phyloP scores from a whole-genome alignment of 2,888 invertebrate species.

The Acrobasis consociella region DNA sequence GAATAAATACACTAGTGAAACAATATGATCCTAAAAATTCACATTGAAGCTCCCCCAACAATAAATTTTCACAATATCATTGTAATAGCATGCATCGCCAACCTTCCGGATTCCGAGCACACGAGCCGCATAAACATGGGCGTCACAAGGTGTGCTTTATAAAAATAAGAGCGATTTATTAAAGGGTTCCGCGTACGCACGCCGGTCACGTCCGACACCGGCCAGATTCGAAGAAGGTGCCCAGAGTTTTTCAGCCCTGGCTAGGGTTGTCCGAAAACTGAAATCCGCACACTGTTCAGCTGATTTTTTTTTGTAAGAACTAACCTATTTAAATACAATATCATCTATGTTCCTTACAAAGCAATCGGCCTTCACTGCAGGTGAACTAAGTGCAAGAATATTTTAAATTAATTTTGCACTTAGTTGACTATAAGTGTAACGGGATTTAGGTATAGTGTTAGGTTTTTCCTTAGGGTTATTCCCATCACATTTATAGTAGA shows the following conservation, averaged over 20 bases:
- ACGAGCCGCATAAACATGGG: constrained; percentile 68
- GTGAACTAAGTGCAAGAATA: no score
- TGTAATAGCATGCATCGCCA: constrained; percentile 27
- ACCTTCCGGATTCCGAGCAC: constrained; percentile 62
- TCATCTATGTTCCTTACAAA: no score
- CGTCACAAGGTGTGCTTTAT: constrained; percentile 73
- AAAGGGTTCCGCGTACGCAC: constrained; percentile 57
- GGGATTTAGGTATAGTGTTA: no score
- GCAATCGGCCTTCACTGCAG: no score
- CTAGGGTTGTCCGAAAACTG: background rate
- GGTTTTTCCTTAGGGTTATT: no score
- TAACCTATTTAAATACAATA: no score
- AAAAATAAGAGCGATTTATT: constrained; percentile 78
- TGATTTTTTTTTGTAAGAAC: no score
- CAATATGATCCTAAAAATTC: constrained; percentile 10
- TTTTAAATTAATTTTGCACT: no score
- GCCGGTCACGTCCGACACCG: constrained; percentile 63
- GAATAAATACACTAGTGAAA: constrained; percentile 4
- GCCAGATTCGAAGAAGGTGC: constrained; percentile 71
- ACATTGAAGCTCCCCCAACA: background rate
- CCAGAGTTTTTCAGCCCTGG: constrained; percentile 43
- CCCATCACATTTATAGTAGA: no score
- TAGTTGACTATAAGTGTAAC: no score
- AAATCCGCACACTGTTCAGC: no score
- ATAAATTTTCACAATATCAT: constrained; percentile 23